These are phyloP conservation scores for Incurvaria masculella DNA, from an alignment of 2,888 invertebrate species.

Conservation along the genomic window DNA sequence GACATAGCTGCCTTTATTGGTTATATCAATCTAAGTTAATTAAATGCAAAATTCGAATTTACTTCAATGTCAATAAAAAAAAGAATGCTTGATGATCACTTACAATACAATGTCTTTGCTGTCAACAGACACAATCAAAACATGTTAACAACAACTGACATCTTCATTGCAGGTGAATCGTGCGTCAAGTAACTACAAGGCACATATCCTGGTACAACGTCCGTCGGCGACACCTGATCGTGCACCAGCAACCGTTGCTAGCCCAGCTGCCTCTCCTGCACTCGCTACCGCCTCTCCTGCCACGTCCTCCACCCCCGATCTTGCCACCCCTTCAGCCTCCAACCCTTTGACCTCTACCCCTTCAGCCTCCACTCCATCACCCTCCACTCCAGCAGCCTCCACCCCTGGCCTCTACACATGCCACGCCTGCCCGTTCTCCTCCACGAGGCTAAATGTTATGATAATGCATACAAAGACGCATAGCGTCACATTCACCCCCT, in stretches of 20 bases:
- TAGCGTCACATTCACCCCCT: slow-evolving; percentile 48
- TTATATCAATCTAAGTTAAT: too few species aligned
- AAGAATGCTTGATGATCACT: too few species aligned
- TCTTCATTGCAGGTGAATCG: slow-evolving; percentile 31
- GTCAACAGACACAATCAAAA: too few species aligned
- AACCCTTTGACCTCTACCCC: neutral
- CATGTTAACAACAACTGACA: slow-evolving; percentile 21
- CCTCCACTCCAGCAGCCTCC: slow-evolving; percentile 26
- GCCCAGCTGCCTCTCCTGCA: slow-evolving; percentile 29
- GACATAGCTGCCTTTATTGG: too few species aligned
- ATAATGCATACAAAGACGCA: slow-evolving; percentile 72
- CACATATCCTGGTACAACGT: slow-evolving; percentile 61
- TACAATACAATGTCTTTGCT: too few species aligned
- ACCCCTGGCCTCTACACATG: slow-evolving; percentile 53
- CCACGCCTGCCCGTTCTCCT: slow-evolving; percentile 62
- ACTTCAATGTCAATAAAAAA: too few species aligned
- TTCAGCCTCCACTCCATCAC: slow-evolving; percentile 11
- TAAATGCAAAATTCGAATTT: too few species aligned
- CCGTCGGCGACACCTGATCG: slow-evolving; percentile 24
- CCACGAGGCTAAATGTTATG: slow-evolving; percentile 68
- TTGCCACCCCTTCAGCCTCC: neutral
- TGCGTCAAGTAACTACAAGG: slow-evolving; percentile 57
- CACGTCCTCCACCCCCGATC: neutral
- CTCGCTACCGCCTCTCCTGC: too few species aligned
- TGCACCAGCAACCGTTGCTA: slow-evolving; percentile 21